phyloP scores from a whole-genome alignment of 2,113 vertebrate genomes.

The Ascaphus truei region DNA sequence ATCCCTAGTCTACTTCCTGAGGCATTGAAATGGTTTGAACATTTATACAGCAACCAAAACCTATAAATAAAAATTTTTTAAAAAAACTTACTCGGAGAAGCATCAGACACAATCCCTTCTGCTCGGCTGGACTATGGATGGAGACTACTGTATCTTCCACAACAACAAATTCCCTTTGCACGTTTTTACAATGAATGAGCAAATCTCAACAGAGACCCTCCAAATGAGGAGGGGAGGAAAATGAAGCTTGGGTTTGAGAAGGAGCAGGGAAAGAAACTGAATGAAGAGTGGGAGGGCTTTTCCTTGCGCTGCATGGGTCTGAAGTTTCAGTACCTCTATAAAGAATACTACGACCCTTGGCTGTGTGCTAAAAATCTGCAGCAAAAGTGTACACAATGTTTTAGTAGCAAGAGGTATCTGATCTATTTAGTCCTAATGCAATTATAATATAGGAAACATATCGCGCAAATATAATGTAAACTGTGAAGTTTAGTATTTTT shows the following conservation, averaged over 20 bases:
- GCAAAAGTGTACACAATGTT: no score
- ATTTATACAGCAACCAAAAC: background rate
- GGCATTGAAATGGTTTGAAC: slow-evolving; percentile 8
- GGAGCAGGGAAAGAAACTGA: slow-evolving; percentile 11
- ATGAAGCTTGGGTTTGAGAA: background rate
- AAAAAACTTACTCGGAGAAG: slow-evolving; percentile 5
- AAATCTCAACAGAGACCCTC: slow-evolving; percentile 22
- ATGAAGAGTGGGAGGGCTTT: slow-evolving; percentile 22
- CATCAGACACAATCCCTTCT: background rate
- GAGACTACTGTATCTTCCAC: background rate
- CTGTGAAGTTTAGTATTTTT: no score
- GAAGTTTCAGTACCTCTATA: background rate
- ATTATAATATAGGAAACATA: background rate
- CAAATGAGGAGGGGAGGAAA: slow-evolving; percentile 4
- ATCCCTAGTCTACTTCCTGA: background rate
- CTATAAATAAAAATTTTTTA: background rate
- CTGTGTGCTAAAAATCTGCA: no score
- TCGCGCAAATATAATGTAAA: no score
- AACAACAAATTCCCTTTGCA: slow-evolving; percentile 23
- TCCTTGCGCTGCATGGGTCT: background rate
- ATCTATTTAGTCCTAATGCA: background rate
- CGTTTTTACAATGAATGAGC: slow-evolving; percentile 31
- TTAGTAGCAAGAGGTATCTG: background rate
- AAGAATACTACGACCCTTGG: no score
- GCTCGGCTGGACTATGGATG: slow-evolving; percentile 6